Percentiles rank a stretch among this genome's conserved stretches.
phyloP scores from a whole-genome alignment of 1,140 invertebrate genomes.

The Pseudomyrmex sp. region DNA sequence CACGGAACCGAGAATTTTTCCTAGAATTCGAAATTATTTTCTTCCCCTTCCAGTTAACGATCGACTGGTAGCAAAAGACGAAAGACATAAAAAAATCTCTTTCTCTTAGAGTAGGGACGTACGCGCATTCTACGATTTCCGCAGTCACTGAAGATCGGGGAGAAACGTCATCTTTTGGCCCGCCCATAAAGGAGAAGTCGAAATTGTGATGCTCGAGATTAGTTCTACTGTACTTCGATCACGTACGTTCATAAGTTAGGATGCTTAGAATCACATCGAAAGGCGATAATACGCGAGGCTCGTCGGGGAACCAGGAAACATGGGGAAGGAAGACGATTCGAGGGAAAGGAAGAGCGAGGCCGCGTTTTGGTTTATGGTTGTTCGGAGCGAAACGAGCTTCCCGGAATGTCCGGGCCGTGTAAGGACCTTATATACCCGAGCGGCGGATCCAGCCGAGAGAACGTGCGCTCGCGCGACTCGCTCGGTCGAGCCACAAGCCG shows the following conservation, averaged over 20 bases:
- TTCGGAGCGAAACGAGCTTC: conserved; percentile 72
- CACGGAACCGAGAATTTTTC: too few relatives aligned
- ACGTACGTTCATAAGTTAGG: neutral
- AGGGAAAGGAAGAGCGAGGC: conserved; percentile 45
- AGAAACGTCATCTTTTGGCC: too few relatives aligned
- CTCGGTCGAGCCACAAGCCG: conserved; percentile 55
- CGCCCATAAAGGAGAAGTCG: too few relatives aligned
- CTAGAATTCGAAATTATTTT: too few relatives aligned
- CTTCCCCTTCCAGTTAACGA: too few relatives aligned
- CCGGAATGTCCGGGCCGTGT: conserved; percentile 78
- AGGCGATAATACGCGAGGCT: conserved; percentile 9
- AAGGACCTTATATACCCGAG: conserved; percentile 64
- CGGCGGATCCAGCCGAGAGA: conserved; percentile 75
- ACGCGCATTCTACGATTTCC: too few relatives aligned
- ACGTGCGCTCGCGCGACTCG: conserved; percentile 55
- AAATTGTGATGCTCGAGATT: too few relatives aligned
- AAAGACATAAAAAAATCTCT: too few relatives aligned
- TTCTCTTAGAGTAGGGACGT: too few relatives aligned
- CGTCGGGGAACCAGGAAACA: conserved; percentile 52
- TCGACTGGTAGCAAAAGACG: too few relatives aligned
- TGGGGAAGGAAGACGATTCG: conserved; percentile 48
- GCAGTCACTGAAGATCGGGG: too few relatives aligned
- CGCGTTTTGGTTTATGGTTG: conserved; percentile 66
- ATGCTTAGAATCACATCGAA: conserved; percentile 1
- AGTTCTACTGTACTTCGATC: neutral